A percentile compares a stretch with the other conserved stretches of the same genome.
These are phyloP conservation scores for Saturnia japonica DNA, from an alignment of 2,888 invertebrate species.

Conservation along the genomic window DNA sequence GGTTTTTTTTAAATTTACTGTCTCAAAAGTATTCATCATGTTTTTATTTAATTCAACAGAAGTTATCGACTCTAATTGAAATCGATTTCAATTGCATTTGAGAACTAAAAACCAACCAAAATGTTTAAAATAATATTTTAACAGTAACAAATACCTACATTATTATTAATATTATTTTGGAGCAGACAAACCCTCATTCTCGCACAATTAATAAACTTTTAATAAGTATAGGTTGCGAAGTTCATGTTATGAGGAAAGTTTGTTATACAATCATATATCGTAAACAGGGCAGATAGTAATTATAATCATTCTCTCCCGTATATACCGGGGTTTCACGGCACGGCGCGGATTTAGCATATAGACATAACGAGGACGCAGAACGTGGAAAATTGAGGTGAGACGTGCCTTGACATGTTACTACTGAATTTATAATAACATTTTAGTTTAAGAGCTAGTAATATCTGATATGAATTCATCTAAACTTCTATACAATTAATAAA, in stretches of 20 bases:
- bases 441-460: not conserved
- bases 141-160: too few species aligned
- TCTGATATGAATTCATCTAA: not conserved
- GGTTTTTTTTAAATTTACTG: too few species aligned
- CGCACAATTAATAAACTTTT: not conserved
- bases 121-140: too few species aligned
- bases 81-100: too few species aligned
- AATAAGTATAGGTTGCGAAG: not conserved
- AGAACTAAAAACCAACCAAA: too few species aligned
- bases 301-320: slow-evolving; percentile 5
- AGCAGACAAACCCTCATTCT: not conserved
- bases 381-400: slow-evolving; percentile 11
- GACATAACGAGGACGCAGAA: slow-evolving; percentile 8
- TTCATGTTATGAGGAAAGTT: not conserved
- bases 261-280: not conserved
- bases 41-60: too few species aligned
- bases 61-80: too few species aligned
- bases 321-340: not conserved
- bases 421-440: slow-evolving; percentile 2
- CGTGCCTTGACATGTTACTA: not conserved
- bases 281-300: not conserved
- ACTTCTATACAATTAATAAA: too few species aligned
- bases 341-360: not conserved
- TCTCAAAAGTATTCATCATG: too few species aligned
- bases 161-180: too few species aligned